Conservation (phyloP, 2,797 vertebrate genomes). For the Lepus townsendii region DNA sequence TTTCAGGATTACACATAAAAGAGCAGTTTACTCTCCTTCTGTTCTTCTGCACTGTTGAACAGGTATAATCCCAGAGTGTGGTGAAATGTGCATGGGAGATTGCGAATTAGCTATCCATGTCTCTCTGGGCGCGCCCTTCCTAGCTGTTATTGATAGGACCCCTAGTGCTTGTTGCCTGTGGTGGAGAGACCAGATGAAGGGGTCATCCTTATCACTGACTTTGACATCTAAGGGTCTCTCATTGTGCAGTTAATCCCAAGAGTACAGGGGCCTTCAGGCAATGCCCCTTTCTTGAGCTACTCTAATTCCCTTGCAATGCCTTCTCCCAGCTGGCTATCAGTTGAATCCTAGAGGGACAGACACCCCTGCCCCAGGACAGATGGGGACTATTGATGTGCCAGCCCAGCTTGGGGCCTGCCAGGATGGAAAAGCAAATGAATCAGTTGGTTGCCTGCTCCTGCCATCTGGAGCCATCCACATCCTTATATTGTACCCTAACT, state of each 20-base stretch:
- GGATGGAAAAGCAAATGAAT: conserved; percentile 81
- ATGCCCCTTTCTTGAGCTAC: background rate
- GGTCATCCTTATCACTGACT: background rate
- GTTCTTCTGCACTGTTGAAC: background rate
- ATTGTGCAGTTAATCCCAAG: background rate
- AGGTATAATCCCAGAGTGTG: background rate
- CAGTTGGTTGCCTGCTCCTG: conserved; percentile 76
- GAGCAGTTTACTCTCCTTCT: background rate
- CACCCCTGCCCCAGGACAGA: conserved; percentile 4
- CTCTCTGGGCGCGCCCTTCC: background rate
- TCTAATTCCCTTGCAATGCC: background rate
- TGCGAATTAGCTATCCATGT: background rate
- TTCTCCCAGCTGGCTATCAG: background rate
- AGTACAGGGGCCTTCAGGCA: background rate
- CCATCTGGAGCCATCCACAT: conserved; percentile 86
- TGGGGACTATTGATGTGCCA: background rate
- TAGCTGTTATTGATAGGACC: background rate
- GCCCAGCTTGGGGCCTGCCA: background rate
- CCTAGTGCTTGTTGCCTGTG: background rate
- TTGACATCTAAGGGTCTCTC: background rate
- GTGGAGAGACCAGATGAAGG: background rate
- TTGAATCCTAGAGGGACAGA: conserved; percentile 44
- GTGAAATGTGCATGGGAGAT: background rate
- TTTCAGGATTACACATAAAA: background rate
- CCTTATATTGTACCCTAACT: conserved; percentile 80